phyloP scores from a whole-genome alignment of 1,140 invertebrate species.

The Mamestra configurata region DNA sequence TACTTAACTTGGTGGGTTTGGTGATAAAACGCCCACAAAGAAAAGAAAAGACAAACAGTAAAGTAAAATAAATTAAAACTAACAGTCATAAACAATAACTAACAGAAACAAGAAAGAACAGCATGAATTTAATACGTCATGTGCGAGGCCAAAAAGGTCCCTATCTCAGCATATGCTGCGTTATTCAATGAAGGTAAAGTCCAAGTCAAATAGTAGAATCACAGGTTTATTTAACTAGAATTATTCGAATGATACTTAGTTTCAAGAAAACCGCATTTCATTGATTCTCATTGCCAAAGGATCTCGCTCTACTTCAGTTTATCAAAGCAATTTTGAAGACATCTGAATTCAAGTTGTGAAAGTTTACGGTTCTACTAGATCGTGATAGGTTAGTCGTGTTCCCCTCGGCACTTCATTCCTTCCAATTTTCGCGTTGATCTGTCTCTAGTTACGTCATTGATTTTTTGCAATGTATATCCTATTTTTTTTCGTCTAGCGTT shows the following conservation, averaged over 20 bases:
- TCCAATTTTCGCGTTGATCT: constrained; percentile 31
- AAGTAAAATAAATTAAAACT: too few species aligned
- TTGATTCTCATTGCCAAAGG: not conserved
- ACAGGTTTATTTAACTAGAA: too few species aligned
- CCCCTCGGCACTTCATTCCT: constrained; percentile 36
- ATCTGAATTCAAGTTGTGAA: constrained; percentile 37
- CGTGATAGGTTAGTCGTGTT: constrained; percentile 44
- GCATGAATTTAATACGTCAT: too few species aligned
- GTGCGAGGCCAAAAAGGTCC: too few species aligned
- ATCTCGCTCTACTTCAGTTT: not conserved
- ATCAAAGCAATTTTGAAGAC: constrained; percentile 36
- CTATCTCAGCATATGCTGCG: too few species aligned
- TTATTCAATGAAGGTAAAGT: too few species aligned
- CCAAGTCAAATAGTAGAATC: too few species aligned
- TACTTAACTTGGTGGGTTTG: not conserved
- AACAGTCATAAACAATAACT: too few species aligned
- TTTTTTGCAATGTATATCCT: not conserved
- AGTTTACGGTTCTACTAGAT: constrained; percentile 41
- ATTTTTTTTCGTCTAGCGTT: too few species aligned
- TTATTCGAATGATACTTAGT: too few species aligned
- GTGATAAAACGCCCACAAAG: not conserved
- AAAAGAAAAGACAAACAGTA: not conserved
- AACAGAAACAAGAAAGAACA: too few species aligned
- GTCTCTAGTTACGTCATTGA: constrained; percentile 20
- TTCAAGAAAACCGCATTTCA: not conserved